Evolutionary conservation across 35 echinoderm and acorn worm genomes (phyloP).

Genomic region (Acanthaster planci): DNA sequence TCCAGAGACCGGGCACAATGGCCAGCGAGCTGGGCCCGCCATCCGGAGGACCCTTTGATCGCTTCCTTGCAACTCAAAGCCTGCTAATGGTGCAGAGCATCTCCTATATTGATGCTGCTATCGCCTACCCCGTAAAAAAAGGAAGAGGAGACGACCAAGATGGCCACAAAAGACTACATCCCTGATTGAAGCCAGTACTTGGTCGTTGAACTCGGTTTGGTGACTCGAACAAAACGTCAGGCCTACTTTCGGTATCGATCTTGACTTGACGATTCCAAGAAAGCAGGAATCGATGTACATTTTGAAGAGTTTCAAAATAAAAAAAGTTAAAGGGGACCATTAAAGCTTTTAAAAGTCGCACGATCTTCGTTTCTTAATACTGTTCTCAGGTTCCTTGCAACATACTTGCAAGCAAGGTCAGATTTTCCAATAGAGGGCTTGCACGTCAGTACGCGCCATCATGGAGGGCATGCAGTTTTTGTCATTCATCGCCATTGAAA

Average conservation of each 20-base stretch:
- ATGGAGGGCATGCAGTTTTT: no score
- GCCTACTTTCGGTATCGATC: not conserved
- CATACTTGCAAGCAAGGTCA: no score
- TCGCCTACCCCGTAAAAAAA: not conserved
- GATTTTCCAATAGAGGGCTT: no score
- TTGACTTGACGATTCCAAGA: not conserved
- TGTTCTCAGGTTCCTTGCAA: not conserved
- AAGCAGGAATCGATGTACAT: not conserved
- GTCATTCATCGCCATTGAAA: no score
- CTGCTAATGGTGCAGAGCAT: slow-evolving; percentile 22
- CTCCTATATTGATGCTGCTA: not conserved
- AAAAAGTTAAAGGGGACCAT: not conserved
- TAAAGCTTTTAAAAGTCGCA: not conserved
- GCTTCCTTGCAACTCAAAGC: slow-evolving; percentile 19
- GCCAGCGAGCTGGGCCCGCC: not conserved
- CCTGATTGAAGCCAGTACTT: not conserved
- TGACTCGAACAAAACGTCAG: not conserved
- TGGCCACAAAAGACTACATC: not conserved
- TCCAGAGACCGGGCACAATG: not conserved
- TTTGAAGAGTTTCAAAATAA: not conserved
- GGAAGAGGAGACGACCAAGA: not conserved
- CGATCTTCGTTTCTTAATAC: not conserved
- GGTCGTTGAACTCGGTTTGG: slow-evolving; percentile 4
- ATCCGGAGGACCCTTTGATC: not conserved
- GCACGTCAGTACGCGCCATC: no score